Evolutionary conservation across 2,888 invertebrate genomes (phyloP).

Genomic region (Thereva unica): DNA sequence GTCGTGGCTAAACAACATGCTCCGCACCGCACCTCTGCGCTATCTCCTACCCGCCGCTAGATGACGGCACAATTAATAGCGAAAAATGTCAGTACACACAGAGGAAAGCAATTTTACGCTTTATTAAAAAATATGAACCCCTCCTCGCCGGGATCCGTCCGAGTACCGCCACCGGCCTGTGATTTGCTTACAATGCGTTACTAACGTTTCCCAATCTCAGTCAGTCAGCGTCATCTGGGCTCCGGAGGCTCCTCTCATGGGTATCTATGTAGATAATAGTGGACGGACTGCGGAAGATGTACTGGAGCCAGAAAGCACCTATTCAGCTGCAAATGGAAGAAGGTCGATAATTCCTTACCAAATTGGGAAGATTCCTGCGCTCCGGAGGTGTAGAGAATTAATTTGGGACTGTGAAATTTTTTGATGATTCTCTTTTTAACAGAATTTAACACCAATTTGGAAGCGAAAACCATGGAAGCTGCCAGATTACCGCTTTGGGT

Average conservation of each 20-base stretch:
- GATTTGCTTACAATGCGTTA: neutral
- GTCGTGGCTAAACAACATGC: no score
- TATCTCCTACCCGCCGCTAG: no score
- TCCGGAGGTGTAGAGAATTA: slow-evolving; percentile 33
- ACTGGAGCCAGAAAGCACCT: no score
- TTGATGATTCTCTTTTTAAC: slow-evolving; percentile 36
- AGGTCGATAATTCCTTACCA: neutral
- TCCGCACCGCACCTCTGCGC: no score
- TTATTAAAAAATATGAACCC: neutral
- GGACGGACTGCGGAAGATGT: no score
- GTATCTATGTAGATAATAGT: no score
- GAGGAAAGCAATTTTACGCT: neutral
- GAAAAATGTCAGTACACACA: neutral
- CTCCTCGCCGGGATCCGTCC: neutral
- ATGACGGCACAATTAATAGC: no score
- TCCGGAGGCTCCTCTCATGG: no score
- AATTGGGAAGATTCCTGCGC: slow-evolving; percentile 24
- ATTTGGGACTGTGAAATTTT: slow-evolving; percentile 38
- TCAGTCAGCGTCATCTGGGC: no score
- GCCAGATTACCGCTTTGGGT: no score
- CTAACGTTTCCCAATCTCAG: neutral
- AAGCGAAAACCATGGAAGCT: no score
- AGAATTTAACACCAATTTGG: neutral
- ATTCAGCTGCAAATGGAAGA: no score
- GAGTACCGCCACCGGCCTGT: neutral